Percentiles rank a stretch among this genome's conserved stretches.
phyloP scores from a whole-genome alignment of 2,113 vertebrate species.

The Monarcha castaneiventris region DNA sequence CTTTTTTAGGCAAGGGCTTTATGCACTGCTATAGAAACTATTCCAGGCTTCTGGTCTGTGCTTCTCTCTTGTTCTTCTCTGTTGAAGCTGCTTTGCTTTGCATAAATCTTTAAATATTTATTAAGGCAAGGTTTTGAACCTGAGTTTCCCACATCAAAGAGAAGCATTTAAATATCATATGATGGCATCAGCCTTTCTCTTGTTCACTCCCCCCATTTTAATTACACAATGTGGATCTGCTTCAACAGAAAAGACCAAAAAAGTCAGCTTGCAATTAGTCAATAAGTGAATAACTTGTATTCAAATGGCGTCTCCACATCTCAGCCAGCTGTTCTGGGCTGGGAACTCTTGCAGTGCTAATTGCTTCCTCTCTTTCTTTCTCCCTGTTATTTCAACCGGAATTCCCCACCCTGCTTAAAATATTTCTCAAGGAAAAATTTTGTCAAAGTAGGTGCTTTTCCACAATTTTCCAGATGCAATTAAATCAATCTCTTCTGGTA shows the following conservation, averaged over 20 bases:
- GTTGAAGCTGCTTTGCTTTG: background rate
- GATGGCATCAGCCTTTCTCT: background rate
- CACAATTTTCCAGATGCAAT: background rate
- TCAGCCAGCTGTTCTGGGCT: background rate
- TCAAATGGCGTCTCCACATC: background rate
- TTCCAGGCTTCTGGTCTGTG: background rate
- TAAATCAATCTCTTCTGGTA: background rate
- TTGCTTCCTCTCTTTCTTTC: background rate
- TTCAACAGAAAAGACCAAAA: background rate
- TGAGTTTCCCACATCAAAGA: slow-evolving; percentile 11
- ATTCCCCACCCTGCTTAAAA: background rate
- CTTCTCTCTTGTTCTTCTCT: background rate
- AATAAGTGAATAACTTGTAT: background rate
- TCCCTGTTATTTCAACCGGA: background rate
- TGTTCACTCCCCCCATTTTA: background rate
- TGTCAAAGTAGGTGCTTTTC: background rate
- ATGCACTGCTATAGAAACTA: background rate
- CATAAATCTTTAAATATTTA: slow-evolving; percentile 30
- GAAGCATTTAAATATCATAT: background rate
- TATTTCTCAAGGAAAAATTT: background rate
- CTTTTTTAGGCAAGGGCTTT: background rate
- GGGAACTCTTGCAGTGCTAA: background rate
- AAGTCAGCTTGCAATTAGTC: background rate
- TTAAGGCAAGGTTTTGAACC: slow-evolving; percentile 23
- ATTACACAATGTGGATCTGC: background rate